phyloP scores from a whole-genome alignment of 1,140 invertebrate species.

The Drosophila pseudoobscura region DNA sequence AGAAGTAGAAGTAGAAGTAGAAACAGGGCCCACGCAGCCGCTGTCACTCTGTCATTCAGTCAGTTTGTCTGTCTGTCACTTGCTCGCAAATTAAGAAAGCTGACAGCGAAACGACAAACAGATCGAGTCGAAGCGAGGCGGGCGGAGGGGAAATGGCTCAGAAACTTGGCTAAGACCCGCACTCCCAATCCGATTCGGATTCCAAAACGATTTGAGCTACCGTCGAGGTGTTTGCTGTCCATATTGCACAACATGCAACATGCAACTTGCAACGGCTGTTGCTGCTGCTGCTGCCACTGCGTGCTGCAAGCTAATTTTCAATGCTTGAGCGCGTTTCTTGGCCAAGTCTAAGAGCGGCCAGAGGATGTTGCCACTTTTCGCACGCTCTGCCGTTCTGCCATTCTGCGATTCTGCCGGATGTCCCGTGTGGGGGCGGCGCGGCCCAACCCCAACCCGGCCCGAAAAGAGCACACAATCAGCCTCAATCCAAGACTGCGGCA shows the following conservation, averaged over 20 bases:
- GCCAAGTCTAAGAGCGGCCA: constrained; percentile 37
- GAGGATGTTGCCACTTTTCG: constrained; percentile 60
- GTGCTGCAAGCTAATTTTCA: constrained; percentile 61
- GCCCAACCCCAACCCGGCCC: neutral
- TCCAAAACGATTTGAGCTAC: constrained; percentile 53
- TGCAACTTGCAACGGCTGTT: constrained; percentile 11
- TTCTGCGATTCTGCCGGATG: constrained; percentile 49
- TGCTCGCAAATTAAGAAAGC: constrained; percentile 60
- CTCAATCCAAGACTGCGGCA: neutral
- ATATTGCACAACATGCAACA: constrained; percentile 30
- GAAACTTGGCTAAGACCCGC: constrained; percentile 43
- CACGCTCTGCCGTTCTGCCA: no score
- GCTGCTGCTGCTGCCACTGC: constrained; percentile 32
- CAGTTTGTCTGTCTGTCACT: constrained; percentile 44
- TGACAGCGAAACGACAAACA: constrained; percentile 62
- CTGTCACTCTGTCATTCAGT: constrained; percentile 52
- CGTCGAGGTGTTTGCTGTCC: constrained; percentile 46
- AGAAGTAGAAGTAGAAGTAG: constrained; percentile 10
- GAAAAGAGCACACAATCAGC: constrained; percentile 8
- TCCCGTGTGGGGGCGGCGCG: constrained; percentile 17
- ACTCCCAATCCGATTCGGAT: constrained; percentile 12
- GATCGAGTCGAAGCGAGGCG: constrained; percentile 21
- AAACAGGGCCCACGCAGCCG: constrained; percentile 61
- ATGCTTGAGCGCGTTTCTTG: constrained; percentile 77
- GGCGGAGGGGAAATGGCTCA: constrained; percentile 37